Conservation (phyloP, 1,140 invertebrate genomes). For the Orchesella cincta region DNA sequence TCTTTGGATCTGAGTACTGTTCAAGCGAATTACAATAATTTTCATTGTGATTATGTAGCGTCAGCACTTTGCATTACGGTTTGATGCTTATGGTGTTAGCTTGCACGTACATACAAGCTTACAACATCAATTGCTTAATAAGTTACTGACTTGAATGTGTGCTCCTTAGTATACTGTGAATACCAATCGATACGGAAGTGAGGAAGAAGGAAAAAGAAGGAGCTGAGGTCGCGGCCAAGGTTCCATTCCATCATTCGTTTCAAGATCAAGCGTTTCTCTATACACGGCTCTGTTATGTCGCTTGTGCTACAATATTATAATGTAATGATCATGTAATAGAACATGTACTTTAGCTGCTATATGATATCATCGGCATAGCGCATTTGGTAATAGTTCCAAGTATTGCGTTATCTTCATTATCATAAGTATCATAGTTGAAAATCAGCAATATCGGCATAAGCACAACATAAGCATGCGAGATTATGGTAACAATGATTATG, state of each 20-base stretch:
- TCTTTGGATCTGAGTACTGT: too few relatives aligned
- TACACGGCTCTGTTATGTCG: background rate
- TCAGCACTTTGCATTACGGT: too few relatives aligned
- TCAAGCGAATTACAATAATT: too few relatives aligned
- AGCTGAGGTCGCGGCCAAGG: constrained; percentile 49
- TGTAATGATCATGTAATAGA: constrained; percentile 24
- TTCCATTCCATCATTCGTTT: constrained; percentile 27
- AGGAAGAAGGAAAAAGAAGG: constrained; percentile 39
- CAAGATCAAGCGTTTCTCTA: constrained; percentile 13
- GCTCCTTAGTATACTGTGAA: too few relatives aligned
- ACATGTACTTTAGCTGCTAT: background rate
- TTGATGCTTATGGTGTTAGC: too few relatives aligned
- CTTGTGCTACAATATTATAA: background rate
- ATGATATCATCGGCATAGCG: background rate
- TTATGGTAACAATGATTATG: background rate
- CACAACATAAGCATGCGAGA: background rate
- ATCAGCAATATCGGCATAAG: background rate
- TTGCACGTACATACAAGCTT: too few relatives aligned
- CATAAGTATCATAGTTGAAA: background rate
- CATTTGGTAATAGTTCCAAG: background rate
- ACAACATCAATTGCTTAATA: too few relatives aligned
- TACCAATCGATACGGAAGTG: constrained; percentile 39
- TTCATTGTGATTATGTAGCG: too few relatives aligned
- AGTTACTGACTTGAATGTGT: too few relatives aligned
- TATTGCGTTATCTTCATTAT: constrained; percentile 11